Evolutionary conservation across 2,888 invertebrate genomes (phyloP).

Genomic region (Pimpla rufipes): DNA sequence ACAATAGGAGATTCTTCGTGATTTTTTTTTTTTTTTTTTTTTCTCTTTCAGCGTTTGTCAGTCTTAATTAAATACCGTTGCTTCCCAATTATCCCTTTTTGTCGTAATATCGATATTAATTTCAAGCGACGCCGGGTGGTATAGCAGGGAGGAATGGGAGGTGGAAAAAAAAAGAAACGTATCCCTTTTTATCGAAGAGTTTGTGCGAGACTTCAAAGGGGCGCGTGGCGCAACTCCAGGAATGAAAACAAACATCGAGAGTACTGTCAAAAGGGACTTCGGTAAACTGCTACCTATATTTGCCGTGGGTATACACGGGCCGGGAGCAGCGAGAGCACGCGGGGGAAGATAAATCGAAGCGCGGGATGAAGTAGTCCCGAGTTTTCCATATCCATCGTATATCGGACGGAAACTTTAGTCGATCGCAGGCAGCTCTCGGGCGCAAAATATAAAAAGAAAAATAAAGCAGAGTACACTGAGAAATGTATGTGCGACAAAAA

Average conservation of each 20-base stretch:
- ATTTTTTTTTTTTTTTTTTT: too few species aligned
- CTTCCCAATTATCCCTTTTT: not conserved
- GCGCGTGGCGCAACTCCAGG: not conserved
- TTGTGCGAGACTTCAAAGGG: constrained; percentile 10
- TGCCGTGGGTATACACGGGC: constrained; percentile 4
- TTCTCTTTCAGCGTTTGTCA: not conserved
- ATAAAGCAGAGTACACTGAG: not conserved
- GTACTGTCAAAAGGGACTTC: constrained; percentile 27
- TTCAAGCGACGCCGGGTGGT: not conserved
- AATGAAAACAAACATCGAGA: constrained; percentile 33
- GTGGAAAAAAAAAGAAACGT: not conserved
- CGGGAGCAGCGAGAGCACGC: not conserved
- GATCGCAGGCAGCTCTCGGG: not conserved
- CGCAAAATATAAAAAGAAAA: not conserved
- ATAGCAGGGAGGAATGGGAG: not conserved
- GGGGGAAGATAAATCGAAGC: constrained; percentile 22
- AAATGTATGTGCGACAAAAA: not conserved
- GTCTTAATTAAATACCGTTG: not conserved
- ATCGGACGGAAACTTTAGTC: constrained; percentile 7
- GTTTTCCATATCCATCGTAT: constrained; percentile 2
- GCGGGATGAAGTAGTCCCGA: not conserved
- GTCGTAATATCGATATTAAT: not conserved
- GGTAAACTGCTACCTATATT: constrained; percentile 2
- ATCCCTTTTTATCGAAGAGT: constrained; percentile 13
- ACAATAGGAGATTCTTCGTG: too few species aligned